Base-by-base conservation (phyloP, 2,888 invertebrate species). In the Cryptosula pallasiana region DNA sequence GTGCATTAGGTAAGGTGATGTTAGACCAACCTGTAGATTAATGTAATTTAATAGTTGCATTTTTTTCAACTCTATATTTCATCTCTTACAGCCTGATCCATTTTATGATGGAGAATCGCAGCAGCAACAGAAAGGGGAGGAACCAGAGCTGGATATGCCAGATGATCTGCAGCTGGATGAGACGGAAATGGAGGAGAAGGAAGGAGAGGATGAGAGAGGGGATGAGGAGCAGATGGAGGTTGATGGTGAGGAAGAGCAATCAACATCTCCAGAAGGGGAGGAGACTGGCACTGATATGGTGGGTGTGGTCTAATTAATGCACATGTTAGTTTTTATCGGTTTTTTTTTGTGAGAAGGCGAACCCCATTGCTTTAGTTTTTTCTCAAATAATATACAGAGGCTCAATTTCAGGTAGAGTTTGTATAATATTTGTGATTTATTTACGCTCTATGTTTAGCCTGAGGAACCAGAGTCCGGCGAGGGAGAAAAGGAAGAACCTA, bases 91-190 rank as follows among this genome's bases (percentile, higher is more conserved):
- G 72, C 73, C 78, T 9, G 81, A 81, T 72, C 80, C 81, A 1
- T 75, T 81, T 75, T 78, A 80, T 74, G 77, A 78, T 20, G 76
- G 79, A 27, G 73, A 80, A 34, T 74, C 74, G 34, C 32, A 74
- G 27, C 32, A 71, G 20, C 58, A 55, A 71, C 71, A 75, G 27
- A 73, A 80, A 72, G 76, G 78, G 0, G 93, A 94, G 80, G 91
- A 93, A 0, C 93, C 95, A 83, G 89, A 91, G 70, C 89, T 95
- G 84, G 94, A 95, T 80, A 85, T 95, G 74, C 94, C 94, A 0
- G 94, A 95, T 57, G 91, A 95, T 83, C 87, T 94, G 77, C 89
- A 93, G 76, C 85, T 93, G 25, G 93, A 94, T 79, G 69, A 71
- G 27, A 69, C 34, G 34, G 74, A 73, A 69, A 25, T 69, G 54